phyloP scores from a whole-genome alignment of 2,797 vertebrate genomes.

The Todus mexicanus region DNA sequence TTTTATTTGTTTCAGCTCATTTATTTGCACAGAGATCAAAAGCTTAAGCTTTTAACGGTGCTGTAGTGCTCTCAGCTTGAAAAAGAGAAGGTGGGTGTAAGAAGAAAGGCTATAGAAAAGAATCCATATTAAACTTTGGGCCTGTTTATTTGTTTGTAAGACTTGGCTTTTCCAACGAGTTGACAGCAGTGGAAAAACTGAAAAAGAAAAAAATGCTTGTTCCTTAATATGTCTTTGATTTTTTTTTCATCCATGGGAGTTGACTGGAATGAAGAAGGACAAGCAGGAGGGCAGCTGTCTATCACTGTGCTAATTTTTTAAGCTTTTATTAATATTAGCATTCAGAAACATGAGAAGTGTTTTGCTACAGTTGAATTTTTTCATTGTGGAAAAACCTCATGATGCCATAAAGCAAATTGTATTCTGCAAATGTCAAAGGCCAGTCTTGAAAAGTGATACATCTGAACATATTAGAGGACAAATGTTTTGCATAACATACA shows the following conservation, averaged over 20 bases:
- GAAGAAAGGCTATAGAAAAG: constrained; percentile 9
- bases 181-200: neutral
- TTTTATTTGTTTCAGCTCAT: constrained; percentile 74
- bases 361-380: neutral
- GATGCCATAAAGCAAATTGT: neutral
- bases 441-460: neutral
- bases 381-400: neutral
- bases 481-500: constrained; percentile 1
- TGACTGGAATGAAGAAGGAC: neutral
- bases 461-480: neutral
- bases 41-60: constrained; percentile 46
- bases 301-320: neutral
- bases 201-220: neutral
- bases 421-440: neutral
- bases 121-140: neutral
- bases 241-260: neutral
- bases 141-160: neutral
- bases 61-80: constrained; percentile 5
- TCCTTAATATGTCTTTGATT: neutral
- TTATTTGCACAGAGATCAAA: constrained; percentile 69
- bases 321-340: neutral
- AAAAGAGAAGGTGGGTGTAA: constrained; percentile 11
- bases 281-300: neutral
- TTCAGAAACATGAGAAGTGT: neutral
- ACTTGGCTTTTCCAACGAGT: neutral